Evolutionary conservation across 2,113 vertebrate genomes (phyloP), one percentile per base, ranked within the genome.

Genomic region (Lamprotornis superbus): DNA sequence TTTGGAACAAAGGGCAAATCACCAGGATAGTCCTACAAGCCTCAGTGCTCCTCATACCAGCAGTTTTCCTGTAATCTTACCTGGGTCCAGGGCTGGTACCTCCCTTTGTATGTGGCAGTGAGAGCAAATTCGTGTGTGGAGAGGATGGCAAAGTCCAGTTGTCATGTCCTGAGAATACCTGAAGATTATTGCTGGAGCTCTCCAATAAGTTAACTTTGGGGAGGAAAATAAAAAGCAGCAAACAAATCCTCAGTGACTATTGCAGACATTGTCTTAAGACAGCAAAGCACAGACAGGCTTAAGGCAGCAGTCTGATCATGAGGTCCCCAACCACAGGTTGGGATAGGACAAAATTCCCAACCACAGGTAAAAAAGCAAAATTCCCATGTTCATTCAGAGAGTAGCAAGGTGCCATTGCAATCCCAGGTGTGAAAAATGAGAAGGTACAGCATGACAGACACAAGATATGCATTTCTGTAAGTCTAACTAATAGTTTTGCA

Each of bases 91-190:
- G 93, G 42, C 96, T 98, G 76, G 96, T 87, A 17, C 96, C 79
- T 88, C 97, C 97, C 9, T 96, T 98, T 64, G 91, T 97, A 84
- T 97, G 98, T 4, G 97, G 97, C 79, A 98, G 97, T 20, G 98
- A 97, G 83, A 98, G 95, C 88, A 97, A 97, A 89, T 97, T 98
- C 85, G 97, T 84, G 7, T 97, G 98, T 55, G 98, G 98, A 61
- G 98, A 94, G 31, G 98, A 97, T 40, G 98, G 96, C 59, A 98
- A 94, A 64, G 98, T 98, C 99, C 99, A 99, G 74, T 97, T 97
- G 28, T 99, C 99, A 4, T 98, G 97, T 96, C 97, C 98, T 31
- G 98, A 96, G 83, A 98, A 98, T 74, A 98, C 97, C 97, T 98
- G 99, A 76, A 99, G 97, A 27, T 98, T 97, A 71, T 93, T 98